A percentile compares a stretch with the other conserved stretches of the same genome.
phyloP scores from a whole-genome alignment of 1,140 invertebrate genomes.

The Zaprionus capensis region DNA sequence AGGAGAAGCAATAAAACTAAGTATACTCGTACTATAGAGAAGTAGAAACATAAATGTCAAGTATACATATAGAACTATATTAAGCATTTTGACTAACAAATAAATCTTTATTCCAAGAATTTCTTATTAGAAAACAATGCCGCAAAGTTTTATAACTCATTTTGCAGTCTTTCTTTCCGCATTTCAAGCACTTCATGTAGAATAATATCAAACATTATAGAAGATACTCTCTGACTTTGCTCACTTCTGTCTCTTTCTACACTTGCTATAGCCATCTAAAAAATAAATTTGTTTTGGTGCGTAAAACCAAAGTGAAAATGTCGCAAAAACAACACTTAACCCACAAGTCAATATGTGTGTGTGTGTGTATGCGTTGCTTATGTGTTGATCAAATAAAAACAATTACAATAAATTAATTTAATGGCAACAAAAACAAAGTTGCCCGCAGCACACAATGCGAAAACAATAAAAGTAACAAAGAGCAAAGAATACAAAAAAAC shows the following conservation, averaged over 20 bases:
- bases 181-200: too few species aligned
- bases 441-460: conserved; percentile 9
- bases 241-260: neutral
- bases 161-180: too few species aligned
- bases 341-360: conserved; percentile 14
- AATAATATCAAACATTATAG: too few species aligned
- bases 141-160: too few species aligned
- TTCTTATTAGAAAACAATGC: too few species aligned
- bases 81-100: too few species aligned
- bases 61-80: too few species aligned
- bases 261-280: neutral
- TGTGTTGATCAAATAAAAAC: conserved; percentile 37
- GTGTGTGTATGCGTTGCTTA: conserved; percentile 3
- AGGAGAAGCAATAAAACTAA: too few species aligned
- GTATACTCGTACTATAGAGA: too few species aligned
- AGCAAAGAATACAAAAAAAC: conserved; percentile 1
- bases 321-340: conserved; percentile 30
- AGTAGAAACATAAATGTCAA: too few species aligned
- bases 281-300: neutral
- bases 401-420: conserved; percentile 68
- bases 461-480: conserved; percentile 11
- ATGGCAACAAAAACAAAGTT: conserved; percentile 45
- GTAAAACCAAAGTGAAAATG: conserved; percentile 3
- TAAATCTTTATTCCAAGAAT: too few species aligned
- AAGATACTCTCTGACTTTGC: neutral